Conservation (phyloP, 2,888 invertebrate species). For the Trachelus stipa region DNA sequence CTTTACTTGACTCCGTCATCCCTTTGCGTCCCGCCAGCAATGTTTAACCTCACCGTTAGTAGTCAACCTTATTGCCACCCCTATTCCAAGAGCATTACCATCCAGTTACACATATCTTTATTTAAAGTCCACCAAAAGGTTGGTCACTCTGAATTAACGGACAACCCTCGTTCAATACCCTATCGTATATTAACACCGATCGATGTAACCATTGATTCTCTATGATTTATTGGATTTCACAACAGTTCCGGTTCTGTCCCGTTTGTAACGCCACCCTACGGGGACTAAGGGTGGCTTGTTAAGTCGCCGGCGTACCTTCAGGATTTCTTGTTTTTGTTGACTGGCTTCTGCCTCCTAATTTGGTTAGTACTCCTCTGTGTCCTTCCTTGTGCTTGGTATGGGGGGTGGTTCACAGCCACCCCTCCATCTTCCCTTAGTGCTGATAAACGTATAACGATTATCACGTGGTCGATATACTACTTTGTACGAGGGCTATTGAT, state of each 20-base stretch:
- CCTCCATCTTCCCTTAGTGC: background rate
- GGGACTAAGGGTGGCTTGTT: background rate
- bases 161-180: background rate
- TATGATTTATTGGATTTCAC: background rate
- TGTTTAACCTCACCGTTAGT: background rate
- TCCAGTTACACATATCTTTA: background rate
- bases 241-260: background rate
- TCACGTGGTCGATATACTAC: background rate
- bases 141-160: background rate
- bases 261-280: background rate
- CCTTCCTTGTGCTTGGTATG: background rate
- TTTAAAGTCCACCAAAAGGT: background rate
- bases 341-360: constrained; percentile 6
- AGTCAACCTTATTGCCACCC: background rate
- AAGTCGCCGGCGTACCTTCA: background rate
- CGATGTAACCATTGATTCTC: background rate
- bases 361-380: constrained; percentile 3
- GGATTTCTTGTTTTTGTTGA: constrained; percentile 14
- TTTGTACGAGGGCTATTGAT: background rate
- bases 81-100: background rate
- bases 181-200: background rate
- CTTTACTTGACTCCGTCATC: background rate
- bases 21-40: background rate
- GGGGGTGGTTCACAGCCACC: background rate
- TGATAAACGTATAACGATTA: background rate